phyloP scores from a whole-genome alignment of 2,113 vertebrate genomes.

The Proterorhinus semilunaris region DNA sequence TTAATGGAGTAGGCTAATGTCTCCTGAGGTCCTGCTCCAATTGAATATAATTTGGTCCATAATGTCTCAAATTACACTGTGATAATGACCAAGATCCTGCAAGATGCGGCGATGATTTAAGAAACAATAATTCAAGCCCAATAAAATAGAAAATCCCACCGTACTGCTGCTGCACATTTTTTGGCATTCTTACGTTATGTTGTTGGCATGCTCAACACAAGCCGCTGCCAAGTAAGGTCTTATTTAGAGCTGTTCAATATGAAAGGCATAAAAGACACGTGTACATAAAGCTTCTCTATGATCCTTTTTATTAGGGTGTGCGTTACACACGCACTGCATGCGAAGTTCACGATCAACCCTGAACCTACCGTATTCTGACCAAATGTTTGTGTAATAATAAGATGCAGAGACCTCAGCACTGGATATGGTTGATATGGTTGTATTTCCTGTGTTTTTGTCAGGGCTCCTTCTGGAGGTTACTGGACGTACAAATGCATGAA shows the following conservation, averaged over 20 bases:
- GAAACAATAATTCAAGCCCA: neutral
- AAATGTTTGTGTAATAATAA: too few species aligned
- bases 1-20: too few species aligned
- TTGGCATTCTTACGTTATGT: neutral
- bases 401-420: too few species aligned
- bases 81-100: neutral
- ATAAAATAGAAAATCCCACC: neutral
- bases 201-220: neutral
- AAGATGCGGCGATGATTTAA: neutral
- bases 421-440: too few species aligned
- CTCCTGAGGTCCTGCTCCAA: too few species aligned
- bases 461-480: too few species aligned
- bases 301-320: neutral
- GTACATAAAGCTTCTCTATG: neutral
- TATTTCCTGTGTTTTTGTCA: too few species aligned
- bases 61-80: neutral
- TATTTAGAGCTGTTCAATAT: conserved; percentile 2
- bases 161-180: neutral
- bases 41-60: too few species aligned
- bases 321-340: neutral
- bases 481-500: too few species aligned
- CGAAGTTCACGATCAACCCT: neutral
- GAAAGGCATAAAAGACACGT: neutral
- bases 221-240: neutral
- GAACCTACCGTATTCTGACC: neutral